Base-by-base conservation (phyloP, 1,140 invertebrate genomes). In the Plectrocnemia conspersa region DNA sequence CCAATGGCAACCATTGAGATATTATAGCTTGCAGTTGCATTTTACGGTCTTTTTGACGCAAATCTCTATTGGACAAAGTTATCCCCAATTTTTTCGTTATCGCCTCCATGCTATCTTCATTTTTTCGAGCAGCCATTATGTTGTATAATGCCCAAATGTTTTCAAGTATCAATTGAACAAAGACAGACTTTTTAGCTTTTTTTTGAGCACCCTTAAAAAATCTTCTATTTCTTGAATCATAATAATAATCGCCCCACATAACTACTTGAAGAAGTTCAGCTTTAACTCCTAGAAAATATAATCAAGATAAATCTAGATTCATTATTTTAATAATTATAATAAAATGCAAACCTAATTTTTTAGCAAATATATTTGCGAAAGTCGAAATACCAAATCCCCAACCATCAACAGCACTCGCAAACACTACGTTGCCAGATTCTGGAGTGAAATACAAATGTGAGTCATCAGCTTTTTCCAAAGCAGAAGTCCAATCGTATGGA, bases 211-310 rank as follows among this genome's bases (percentile, higher is more conserved):
- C 94, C 73, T 85, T 85, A 74, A 88, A 75, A 40, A 97, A 89
- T 59, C 83, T 78, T 70, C 95, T 97, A 1, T 83, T 82, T 74
- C 96, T 96, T 1, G 76, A 68, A 70, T 95, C 91, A 11, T 96
- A 79, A 69, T 91, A 99, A 76, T 79, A 97, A 74, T 99, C 93
- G 41, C 96, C 96, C 92, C 97, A 98, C 5, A 99, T 73, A 0
- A 91, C 86, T 73, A 84, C 88, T 63, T 81, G 80, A 5, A 91
- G 69, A 24, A 89, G 70, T 58, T 82, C 73, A 49, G 72, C 71
- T 61, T 78, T 74, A 11, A 79, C 74, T 58, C 78, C 73, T 69
- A 65, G 48, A 64, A 73, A 21, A 16, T 47, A 4, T 27, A 27
- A 49, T 54, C 18, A 45, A 36, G 23, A 50, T 45, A 3, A 45